Base-by-base conservation (phyloP, 2,797 vertebrate genomes). In the Artibeus jamaicensis region DNA sequence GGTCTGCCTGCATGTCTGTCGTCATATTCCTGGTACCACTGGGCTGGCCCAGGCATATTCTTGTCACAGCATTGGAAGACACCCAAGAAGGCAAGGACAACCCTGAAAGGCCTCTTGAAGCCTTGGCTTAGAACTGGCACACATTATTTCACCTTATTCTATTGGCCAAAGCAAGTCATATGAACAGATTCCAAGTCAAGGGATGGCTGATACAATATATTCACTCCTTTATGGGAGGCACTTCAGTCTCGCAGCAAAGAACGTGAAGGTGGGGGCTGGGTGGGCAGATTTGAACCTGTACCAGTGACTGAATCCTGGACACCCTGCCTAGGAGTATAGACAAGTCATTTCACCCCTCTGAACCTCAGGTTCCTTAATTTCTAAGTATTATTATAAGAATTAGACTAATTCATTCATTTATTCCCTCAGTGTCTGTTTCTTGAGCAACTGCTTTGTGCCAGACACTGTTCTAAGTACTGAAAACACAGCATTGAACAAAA, bases 181-280 rank as follows among this genome's bases (percentile, higher is more conserved):
- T 6, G 53, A 68, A 26, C n/a, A 70, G 18, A 12, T 19, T n/a
- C 57, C 29, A 78, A 86, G 71, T 57, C 44, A 86, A 68, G 6
- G 1, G 39, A 15, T n/a, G n/a, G 37, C 18, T 50, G 44, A n/a
- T 15, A 34, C 42, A 3, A 5, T 21, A 37, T 3, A 10, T 29
- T 24, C 24, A 2, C 48, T 21, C 9, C 14, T 74, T 67, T 19
- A 22, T 32, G 16, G 32, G 22, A 89, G n/a, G 8, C 29, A 4
- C 37, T 44, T 68, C 22, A 57, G 57, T 42, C 53, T 62, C 21
- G 11, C 3, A n/a, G 18, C 22, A 55, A 70, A 90, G 57, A 87
- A 68, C 2, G 5, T 5, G 34, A 26, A 26, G 21, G 6, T 0
- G 7, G 29, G 5, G 6, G 1, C 21, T 34, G 34, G 53, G 6